Evolutionary conservation across 2,797 vertebrate species (phyloP).

Genomic region (Acipenser ruthenus): DNA sequence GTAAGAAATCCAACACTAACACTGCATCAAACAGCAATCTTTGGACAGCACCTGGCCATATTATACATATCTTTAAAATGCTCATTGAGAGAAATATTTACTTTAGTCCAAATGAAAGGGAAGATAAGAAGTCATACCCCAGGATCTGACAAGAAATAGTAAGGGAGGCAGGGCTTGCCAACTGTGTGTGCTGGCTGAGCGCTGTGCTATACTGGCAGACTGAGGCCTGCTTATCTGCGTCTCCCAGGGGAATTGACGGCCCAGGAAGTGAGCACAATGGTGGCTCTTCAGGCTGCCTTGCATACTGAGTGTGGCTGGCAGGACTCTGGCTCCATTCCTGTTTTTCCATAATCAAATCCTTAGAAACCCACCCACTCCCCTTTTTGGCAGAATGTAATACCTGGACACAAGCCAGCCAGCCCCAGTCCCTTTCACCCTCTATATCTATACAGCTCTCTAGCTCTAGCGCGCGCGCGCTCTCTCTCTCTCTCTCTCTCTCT

Average conservation of each 20-base stretch:
- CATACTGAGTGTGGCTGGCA: neutral
- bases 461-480: slow-evolving; percentile 14
- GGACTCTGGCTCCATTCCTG: neutral
- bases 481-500: slow-evolving; percentile 29
- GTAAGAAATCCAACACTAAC: too few species aligned
- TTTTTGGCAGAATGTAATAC: slow-evolving; percentile 19
- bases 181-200: too few species aligned
- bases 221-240: too few species aligned
- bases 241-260: too few species aligned
- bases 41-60: too few species aligned
- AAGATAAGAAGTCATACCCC: too few species aligned
- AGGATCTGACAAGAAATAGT: too few species aligned
- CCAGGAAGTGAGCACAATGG: neutral
- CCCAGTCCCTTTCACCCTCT: slow-evolving; percentile 15
- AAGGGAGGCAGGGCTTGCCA: too few species aligned
- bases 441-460: slow-evolving; percentile 17
- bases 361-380: slow-evolving; percentile 24
- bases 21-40: too few species aligned
- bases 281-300: neutral
- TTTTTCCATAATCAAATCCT: slow-evolving; percentile 19
- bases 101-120: neutral
- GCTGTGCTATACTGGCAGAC: too few species aligned
- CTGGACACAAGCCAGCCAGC: slow-evolving; percentile 23
- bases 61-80: too few species aligned
- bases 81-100: neutral